Percentiles rank a stretch among this genome's conserved stretches.
phyloP scores from a whole-genome alignment of 2,888 invertebrate genomes.

The Xestia ashworthii region DNA sequence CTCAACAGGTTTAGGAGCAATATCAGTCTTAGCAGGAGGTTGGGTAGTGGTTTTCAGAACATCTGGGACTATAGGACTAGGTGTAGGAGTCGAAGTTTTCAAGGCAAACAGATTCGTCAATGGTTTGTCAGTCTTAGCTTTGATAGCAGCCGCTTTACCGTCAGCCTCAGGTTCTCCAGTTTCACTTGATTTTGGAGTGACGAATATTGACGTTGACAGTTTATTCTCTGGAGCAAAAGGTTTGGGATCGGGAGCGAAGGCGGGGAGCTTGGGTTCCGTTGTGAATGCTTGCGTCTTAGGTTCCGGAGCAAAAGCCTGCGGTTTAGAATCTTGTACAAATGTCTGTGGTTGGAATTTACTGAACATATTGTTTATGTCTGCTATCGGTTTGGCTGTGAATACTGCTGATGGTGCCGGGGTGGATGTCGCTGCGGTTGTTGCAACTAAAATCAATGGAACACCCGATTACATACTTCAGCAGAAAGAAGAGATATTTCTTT shows the following conservation, averaged over 20 bases:
- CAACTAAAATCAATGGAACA: conserved; percentile 54
- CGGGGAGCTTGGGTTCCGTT: conserved; percentile 32
- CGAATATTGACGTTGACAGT: conserved; percentile 44
- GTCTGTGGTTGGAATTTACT: conserved; percentile 76
- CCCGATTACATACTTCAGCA: conserved; percentile 16
- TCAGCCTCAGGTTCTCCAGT: conserved; percentile 80
- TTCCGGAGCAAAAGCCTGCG: conserved; percentile 51
- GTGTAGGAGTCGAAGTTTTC: conserved; percentile 70
- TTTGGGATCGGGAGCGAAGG: conserved; percentile 51
- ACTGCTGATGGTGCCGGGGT: conserved; percentile 69
- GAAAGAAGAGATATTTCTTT: background rate
- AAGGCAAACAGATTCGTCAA: conserved; percentile 77
- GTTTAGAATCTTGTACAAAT: conserved; percentile 67
- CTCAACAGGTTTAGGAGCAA: conserved; percentile 69
- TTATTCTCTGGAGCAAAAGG: conserved; percentile 49
- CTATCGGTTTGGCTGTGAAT: conserved; percentile 80
- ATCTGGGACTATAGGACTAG: conserved; percentile 73
- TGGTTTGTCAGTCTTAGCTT: conserved; percentile 76
- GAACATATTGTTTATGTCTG: conserved; percentile 78
- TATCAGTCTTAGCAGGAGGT: conserved; percentile 71
- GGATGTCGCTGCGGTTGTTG: conserved; percentile 67
- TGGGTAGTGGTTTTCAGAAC: conserved; percentile 71
- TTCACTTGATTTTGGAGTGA: conserved; percentile 77
- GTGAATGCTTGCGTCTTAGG: conserved; percentile 45
- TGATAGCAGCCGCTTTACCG: conserved; percentile 63